These are phyloP conservation scores for Sisor rabdophorus DNA, from an alignment of 2,113 vertebrate species.

Conservation along the genomic window DNA sequence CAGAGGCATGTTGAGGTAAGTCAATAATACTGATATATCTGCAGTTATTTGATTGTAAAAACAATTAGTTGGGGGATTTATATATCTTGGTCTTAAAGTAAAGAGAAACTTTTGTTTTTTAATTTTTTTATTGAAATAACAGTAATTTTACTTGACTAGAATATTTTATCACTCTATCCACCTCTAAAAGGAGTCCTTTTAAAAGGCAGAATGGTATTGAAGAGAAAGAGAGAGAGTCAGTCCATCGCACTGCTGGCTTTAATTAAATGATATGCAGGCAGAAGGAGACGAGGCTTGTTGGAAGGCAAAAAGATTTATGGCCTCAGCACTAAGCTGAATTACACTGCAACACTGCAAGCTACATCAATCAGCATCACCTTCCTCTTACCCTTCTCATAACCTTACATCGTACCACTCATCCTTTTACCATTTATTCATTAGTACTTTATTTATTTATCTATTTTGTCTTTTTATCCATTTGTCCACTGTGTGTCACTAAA, in stretches of 20 bases:
- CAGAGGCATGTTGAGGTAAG: too few relatives aligned
- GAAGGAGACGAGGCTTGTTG: conserved; percentile 64
- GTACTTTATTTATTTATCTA: neutral
- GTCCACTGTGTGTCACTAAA: conserved; percentile 6
- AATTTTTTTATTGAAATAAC: too few relatives aligned
- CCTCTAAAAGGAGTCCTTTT: neutral
- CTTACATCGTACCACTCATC: conserved; percentile 21
- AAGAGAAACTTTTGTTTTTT: too few relatives aligned
- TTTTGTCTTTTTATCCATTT: neutral
- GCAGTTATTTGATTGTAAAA: neutral
- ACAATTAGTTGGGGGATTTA: too few relatives aligned
- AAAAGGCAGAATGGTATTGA: conserved; percentile 21
- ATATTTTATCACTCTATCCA: too few relatives aligned
- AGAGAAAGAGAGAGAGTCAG: conserved; percentile 21
- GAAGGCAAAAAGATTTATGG: conserved; percentile 75
- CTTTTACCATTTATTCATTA: conserved; percentile 2
- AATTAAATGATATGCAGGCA: conserved; percentile 75
- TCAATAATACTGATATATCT: too few relatives aligned
- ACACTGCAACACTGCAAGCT: conserved; percentile 68
- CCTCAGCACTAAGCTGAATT: conserved; percentile 75
- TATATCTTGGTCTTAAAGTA: too few relatives aligned
- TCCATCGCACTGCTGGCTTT: conserved; percentile 69
- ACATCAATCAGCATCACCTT: conserved; percentile 54
- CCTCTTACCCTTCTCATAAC: conserved; percentile 40
- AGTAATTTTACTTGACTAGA: too few relatives aligned